Base-by-base conservation (phyloP, 2,888 invertebrate species). In the Odontothrips loti region DNA sequence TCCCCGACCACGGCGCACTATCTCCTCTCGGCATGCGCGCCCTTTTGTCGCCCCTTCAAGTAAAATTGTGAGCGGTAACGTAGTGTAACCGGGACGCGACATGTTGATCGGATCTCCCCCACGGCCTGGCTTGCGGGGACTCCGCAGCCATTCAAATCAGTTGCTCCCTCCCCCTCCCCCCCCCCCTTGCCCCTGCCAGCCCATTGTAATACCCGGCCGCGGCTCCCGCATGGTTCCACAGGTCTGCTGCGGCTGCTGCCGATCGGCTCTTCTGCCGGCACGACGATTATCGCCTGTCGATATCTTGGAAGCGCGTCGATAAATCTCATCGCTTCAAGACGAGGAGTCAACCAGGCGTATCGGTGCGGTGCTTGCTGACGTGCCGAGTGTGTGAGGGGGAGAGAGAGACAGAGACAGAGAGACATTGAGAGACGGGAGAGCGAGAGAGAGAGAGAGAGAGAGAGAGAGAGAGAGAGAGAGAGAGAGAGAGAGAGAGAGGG, bases 271-370 rank as follows among this genome's bases (percentile, higher is more conserved):
- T 6, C 34, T 43, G 34, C 34, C 34, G 34, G 6, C 34, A 15
- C 58, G 4, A 6, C 58, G 68, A 75, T 27, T 27, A 75, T 75
- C 68, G 68, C 23, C 68, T 75, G 68, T 75, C 68, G 68, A 75
- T 75, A 75, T 75, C 68, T 10, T 27, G 23, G 12, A n/a, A 58
- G 58, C 68, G 68, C 68, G 68, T 27, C 68, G 68, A 75, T 75
- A 75, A 75, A 75, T 75, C 68, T 27, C 58, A 17, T 6, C 58
- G 11, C 58, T 17, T n/a, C 17, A 17, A 58, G 58, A 20, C 58
- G n/a, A 58, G 58, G n/a, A 58, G 58, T 58, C 58, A 58, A 15
- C 58, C 58, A 15, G 58, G 58, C 58, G 58, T 58, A 43, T 43
- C 34, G 34, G 34, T 43, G 34, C 34, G 34, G 34, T 43, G 34